Evolutionary conservation across 2,797 vertebrate genomes (phyloP).

Genomic region (Denticeps clupeoides): DNA sequence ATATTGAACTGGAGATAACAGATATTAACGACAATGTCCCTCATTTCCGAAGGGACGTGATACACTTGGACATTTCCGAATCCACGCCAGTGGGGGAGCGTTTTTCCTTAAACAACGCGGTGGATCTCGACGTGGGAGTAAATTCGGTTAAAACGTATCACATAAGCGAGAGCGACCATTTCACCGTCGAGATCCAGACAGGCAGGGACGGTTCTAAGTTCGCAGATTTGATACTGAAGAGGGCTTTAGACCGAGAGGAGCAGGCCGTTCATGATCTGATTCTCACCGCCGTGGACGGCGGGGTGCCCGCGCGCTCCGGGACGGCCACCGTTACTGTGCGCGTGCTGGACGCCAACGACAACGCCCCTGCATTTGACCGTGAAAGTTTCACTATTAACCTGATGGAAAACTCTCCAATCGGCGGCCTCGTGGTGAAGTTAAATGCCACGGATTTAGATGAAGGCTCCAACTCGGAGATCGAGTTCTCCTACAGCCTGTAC

Average conservation of each 20-base stretch:
- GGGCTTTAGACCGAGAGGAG: constrained; percentile 20
- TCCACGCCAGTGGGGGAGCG: constrained; percentile 7
- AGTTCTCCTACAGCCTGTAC: constrained; percentile 10
- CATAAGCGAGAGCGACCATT: constrained; percentile 19
- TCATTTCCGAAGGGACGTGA: constrained; percentile 4
- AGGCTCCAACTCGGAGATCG: constrained; percentile 15
- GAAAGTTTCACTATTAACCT: constrained; percentile 12
- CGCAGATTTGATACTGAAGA: constrained; percentile 16
- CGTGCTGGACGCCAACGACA: constrained; percentile 26
- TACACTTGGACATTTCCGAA: constrained; percentile 21
- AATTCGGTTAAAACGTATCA: constrained; percentile 23
- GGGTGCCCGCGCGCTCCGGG: constrained; percentile 13
- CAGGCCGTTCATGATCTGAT: constrained; percentile 11
- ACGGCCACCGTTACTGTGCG: constrained; percentile 9
- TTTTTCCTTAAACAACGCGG: constrained; percentile 20
- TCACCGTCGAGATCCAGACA: constrained; percentile 11
- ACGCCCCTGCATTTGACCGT: constrained; percentile 21
- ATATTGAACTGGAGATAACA: constrained; percentile 20
- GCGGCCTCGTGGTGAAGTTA: constrained; percentile 1
- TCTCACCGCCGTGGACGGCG: constrained; percentile 23
- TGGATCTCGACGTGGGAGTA: constrained; percentile 22
- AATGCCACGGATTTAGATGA: constrained; percentile 20
- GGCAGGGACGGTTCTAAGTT: constrained; percentile 14
- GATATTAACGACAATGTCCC: constrained; percentile 29
- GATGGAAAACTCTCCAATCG: constrained; percentile 12